Evolutionary conservation across 2,113 vertebrate genomes (phyloP).

Genomic region (Vulpes vulpes): DNA sequence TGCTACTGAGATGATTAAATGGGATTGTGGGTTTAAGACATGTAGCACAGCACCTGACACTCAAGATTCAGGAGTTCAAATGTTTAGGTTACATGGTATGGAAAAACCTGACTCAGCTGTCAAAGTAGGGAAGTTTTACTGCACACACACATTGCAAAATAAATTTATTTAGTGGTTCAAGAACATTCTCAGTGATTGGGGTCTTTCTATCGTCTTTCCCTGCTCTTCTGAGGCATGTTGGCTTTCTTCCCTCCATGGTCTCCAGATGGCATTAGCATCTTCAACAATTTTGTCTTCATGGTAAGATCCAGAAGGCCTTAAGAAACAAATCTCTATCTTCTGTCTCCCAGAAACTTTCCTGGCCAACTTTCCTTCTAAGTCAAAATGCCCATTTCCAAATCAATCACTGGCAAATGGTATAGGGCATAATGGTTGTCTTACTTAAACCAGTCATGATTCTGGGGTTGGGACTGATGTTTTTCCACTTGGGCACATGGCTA

Average conservation of each 20-base stretch:
- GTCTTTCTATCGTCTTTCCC: not conserved
- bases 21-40: not conserved
- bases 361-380: not conserved
- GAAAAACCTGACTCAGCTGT: not conserved
- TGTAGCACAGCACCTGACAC: not conserved
- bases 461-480: not conserved
- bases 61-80: not conserved
- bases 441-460: not conserved
- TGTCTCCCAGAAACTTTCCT: not conserved
- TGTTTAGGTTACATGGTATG: not conserved
- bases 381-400: conserved; percentile 10
- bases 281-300: not conserved
- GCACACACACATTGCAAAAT: not conserved
- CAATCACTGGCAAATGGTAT: not conserved
- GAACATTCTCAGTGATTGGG: not conserved
- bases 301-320: not conserved
- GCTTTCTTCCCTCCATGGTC: not conserved
- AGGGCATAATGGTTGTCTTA: not conserved
- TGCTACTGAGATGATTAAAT: not conserved
- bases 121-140: not conserved
- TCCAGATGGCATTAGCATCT: not conserved
- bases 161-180: not conserved
- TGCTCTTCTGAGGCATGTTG: not conserved
- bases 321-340: not conserved
- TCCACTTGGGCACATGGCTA: not conserved